These are phyloP conservation scores for Sebastes trivittatus DNA, from an alignment of 2,797 vertebrate genomes.

Conservation along the genomic window DNA sequence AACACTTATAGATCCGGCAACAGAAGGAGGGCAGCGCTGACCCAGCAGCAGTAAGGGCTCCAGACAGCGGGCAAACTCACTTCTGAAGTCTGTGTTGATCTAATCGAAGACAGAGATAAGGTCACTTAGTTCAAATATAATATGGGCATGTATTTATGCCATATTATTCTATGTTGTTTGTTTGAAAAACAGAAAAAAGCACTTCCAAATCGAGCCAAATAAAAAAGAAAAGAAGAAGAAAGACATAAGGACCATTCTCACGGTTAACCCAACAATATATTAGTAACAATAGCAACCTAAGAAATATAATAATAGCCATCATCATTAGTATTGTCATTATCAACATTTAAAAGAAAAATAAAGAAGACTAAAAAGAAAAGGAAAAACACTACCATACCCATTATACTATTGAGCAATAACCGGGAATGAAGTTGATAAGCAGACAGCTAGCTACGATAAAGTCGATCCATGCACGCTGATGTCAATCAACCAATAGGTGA, in stretches of 20 bases:
- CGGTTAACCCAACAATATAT: not conserved
- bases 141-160: not conserved
- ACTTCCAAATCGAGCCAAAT: not conserved
- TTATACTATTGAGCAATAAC: not conserved
- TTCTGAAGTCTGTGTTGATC: constrained; percentile 91
- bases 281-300: not conserved
- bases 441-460: accelerated
- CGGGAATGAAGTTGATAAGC: too few species aligned
- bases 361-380: not conserved
- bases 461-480: not conserved
- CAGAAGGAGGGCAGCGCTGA: constrained; percentile 77
- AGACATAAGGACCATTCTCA: not conserved
- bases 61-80: constrained; percentile 89
- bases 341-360: not conserved
- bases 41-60: constrained; percentile 87
- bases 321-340: not conserved
- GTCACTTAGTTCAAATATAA: not conserved
- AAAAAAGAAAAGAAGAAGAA: not conserved
- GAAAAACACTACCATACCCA: not conserved
- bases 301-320: not conserved
- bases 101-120: constrained; percentile 47
- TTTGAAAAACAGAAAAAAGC: not conserved
- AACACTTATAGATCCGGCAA: constrained; percentile 55
- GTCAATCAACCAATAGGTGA: not conserved
- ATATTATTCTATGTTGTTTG: not conserved